A percentile compares a stretch with the other conserved stretches of the same genome.
Conservation (phyloP, 2,113 vertebrate genomes). For the Dromiciops gliroides region DNA sequence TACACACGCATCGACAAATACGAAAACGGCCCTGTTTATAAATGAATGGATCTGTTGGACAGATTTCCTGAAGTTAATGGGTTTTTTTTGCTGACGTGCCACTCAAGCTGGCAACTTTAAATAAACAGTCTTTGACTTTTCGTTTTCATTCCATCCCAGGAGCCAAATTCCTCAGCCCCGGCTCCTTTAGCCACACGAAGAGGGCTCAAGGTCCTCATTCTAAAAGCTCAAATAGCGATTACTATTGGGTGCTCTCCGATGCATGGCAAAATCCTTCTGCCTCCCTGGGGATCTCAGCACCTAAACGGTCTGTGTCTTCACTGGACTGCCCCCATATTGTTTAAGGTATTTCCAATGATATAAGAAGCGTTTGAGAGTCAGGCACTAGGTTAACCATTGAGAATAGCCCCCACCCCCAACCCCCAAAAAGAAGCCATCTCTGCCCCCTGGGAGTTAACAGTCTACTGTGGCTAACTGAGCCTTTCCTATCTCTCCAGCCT, state of each 20-base stretch:
- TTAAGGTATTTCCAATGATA: neutral
- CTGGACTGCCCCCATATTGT: neutral
- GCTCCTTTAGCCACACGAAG: neutral
- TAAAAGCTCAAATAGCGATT: neutral
- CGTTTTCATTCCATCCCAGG: neutral
- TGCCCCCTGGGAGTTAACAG: neutral
- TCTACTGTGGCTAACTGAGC: neutral
- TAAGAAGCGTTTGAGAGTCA: neutral
- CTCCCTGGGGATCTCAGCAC: neutral
- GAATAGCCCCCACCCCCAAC: too few relatives aligned
- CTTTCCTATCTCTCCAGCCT: neutral
- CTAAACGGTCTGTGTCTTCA: neutral
- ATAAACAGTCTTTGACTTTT: neutral
- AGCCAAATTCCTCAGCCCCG: neutral
- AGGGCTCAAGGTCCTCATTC: neutral
- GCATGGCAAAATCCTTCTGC: neutral
- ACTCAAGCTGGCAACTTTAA: slow-evolving; percentile 30
- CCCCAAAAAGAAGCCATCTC: neutral
- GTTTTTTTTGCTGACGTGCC: slow-evolving; percentile 17
- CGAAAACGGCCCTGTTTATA: neutral
- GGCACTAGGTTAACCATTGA: neutral
- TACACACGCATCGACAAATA: neutral
- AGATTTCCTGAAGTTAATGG: slow-evolving; percentile 47
- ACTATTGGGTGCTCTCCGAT: neutral
- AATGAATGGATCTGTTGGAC: slow-evolving; percentile 4